Conservation (phyloP, 2,888 invertebrate genomes). For the Nomada fabriciana region DNA sequence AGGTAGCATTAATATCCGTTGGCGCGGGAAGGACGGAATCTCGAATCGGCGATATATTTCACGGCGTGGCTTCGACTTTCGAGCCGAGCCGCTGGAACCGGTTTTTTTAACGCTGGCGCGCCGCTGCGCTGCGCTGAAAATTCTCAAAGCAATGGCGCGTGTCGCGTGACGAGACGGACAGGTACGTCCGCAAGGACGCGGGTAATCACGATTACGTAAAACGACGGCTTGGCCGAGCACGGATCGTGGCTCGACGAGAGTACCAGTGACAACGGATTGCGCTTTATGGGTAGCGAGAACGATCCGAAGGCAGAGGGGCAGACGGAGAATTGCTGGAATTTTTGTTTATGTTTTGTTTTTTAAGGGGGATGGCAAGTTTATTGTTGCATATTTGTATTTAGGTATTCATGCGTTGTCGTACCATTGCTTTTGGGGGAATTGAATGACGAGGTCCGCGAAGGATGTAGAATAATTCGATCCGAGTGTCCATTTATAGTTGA, state of each 20-base stretch:
- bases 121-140: slow-evolving; percentile 59
- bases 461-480: no score
- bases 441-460: no score
- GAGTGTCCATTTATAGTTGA: no score
- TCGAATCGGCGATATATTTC: slow-evolving; percentile 62
- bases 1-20: not conserved
- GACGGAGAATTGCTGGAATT: no score
- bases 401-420: no score
- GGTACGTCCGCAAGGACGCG: slow-evolving; percentile 62
- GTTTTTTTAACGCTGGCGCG: slow-evolving; percentile 64
- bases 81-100: slow-evolving; percentile 58
- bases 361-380: no score
- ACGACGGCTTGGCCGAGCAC: not conserved
- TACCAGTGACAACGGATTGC: no score
- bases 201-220: slow-evolving; percentile 68
- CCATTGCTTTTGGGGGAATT: no score
- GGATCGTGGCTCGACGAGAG: slow-evolving; percentile 3
- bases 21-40: slow-evolving; percentile 38
- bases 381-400: no score
- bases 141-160: slow-evolving; percentile 65
- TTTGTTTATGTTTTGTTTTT: no score
- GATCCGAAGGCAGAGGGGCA: no score
- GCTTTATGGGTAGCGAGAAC: not conserved
- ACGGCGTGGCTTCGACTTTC: slow-evolving; percentile 50
- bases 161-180: slow-evolving; percentile 58